phyloP scores from a whole-genome alignment of 2,797 vertebrate species.

The Sebastes steindachneri region DNA sequence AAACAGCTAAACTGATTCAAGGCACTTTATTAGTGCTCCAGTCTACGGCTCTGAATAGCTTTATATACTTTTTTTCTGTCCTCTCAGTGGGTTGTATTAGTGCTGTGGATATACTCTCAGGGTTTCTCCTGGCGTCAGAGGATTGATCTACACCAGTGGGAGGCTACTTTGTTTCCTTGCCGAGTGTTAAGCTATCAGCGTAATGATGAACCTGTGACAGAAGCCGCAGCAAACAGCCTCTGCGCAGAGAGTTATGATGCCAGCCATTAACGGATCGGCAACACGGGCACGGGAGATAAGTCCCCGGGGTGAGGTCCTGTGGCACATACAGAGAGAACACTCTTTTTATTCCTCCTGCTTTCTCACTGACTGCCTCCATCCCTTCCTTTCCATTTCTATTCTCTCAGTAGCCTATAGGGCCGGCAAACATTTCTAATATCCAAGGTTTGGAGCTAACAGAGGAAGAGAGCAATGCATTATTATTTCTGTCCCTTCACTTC shows the following conservation, averaged over 20 bases:
- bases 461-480: neutral
- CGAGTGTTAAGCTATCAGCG: constrained; percentile 79
- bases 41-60: constrained; percentile 6
- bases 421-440: neutral
- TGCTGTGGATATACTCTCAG: constrained; percentile 43
- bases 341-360: constrained; percentile 41
- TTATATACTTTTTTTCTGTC: constrained; percentile 26
- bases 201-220: constrained; percentile 83
- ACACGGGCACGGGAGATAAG: constrained; percentile 70
- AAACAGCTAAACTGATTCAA: neutral
- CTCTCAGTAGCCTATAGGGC: constrained; percentile 7
- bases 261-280: constrained; percentile 73
- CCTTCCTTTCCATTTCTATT: constrained; percentile 22
- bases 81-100: constrained; percentile 45
- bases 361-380: constrained; percentile 39
- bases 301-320: constrained; percentile 61
- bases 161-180: constrained; percentile 74
- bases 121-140: constrained; percentile 46
- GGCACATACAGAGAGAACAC: constrained; percentile 51
- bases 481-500: constrained; percentile 1
- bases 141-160: constrained; percentile 71
- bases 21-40: constrained; percentile 19
- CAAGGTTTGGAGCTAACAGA: neutral
- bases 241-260: constrained; percentile 73
- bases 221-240: constrained; percentile 66